Percentiles rank a stretch among this genome's conserved stretches.
These are phyloP conservation scores for Paraescarpia echinospica DNA, from an alignment of 1,140 invertebrate genomes.

Conservation along the genomic window DNA sequence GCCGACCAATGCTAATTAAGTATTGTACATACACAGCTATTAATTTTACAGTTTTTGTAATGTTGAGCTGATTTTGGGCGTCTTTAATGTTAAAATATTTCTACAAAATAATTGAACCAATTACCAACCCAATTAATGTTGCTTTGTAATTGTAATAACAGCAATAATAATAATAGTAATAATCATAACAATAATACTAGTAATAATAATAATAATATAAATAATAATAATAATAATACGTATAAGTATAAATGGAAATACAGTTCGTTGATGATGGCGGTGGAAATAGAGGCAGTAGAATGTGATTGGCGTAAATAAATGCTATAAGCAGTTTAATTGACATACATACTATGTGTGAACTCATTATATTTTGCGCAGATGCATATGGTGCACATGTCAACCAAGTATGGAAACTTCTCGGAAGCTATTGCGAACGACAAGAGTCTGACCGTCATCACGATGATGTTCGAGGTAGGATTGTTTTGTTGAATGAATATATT, in stretches of 20 bases:
- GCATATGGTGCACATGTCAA: constrained; percentile 93
- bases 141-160: background rate
- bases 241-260: too few relatives aligned
- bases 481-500: background rate
- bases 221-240: too few relatives aligned
- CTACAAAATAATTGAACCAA: background rate
- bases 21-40: background rate
- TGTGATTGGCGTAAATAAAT: too few relatives aligned
- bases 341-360: too few relatives aligned
- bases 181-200: background rate
- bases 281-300: too few relatives aligned
- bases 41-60: too few relatives aligned
- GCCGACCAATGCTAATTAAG: background rate
- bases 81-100: background rate
- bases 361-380: constrained; percentile 61
- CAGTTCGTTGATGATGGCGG: too few relatives aligned
- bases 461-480: constrained; percentile 67
- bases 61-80: background rate
- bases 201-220: too few relatives aligned
- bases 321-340: too few relatives aligned
- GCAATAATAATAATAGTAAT: background rate
- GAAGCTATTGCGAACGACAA: constrained; percentile 70
- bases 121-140: background rate
- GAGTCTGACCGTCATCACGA: constrained; percentile 68
- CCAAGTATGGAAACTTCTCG: constrained; percentile 76